These are phyloP conservation scores for Marronus borbonicus DNA, from an alignment of 2,888 invertebrate species.

Conservation along the genomic window DNA sequence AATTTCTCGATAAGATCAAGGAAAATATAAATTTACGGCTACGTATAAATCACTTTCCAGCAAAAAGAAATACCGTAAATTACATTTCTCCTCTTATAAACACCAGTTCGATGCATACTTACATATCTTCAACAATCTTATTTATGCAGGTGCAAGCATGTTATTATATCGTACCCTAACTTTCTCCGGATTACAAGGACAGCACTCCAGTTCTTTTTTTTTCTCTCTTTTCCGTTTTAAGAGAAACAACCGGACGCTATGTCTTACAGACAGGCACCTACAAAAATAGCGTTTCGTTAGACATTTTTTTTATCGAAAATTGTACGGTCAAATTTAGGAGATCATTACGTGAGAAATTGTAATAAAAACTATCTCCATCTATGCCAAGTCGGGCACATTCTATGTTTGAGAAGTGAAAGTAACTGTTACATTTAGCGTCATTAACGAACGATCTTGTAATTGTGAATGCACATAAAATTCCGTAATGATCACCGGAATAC, in stretches of 20 bases:
- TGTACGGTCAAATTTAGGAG: neutral
- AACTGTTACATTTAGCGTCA: conserved; percentile 14
- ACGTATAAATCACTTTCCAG: conserved; percentile 13
- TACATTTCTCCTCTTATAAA: conserved; percentile 12
- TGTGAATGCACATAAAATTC: neutral
- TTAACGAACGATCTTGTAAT: conserved; percentile 6
- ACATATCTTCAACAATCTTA: conserved; percentile 1
- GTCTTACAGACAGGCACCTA: neutral
- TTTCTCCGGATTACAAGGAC: conserved; percentile 31
- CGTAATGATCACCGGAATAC: neutral
- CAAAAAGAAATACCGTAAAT: neutral
- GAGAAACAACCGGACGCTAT: neutral
- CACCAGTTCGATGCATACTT: neutral
- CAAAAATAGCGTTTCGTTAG: neutral
- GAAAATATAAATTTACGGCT: neutral
- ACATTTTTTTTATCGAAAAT: neutral
- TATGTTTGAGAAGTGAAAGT: conserved; percentile 27
- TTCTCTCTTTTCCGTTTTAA: neutral
- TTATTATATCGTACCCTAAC: conserved; percentile 16
- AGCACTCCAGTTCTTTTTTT: neutral
- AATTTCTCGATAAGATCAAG: neutral
- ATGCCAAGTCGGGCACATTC: conserved; percentile 1
- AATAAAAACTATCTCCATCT: conserved; percentile 22
- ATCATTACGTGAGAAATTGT: conserved; percentile 36
- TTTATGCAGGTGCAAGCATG: conserved; percentile 29